A percentile compares a stretch with the other conserved stretches of the same genome.
Evolutionary conservation across 2,797 vertebrate genomes (phyloP).

Genomic region (Capromys pilorides): DNA sequence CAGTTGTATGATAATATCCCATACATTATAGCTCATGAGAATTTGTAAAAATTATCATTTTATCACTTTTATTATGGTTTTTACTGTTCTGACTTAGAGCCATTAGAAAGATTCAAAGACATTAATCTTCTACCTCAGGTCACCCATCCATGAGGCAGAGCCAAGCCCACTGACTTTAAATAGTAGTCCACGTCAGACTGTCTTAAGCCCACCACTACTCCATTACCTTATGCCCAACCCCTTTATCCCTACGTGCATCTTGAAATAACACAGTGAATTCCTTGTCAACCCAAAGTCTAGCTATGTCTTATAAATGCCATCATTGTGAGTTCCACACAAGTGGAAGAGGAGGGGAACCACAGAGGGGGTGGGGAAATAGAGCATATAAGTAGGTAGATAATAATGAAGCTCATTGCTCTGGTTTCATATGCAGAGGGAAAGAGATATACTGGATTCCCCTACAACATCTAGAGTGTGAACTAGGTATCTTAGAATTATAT

Average conservation of each 20-base stretch:
- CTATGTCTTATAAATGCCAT: not conserved
- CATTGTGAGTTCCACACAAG: not conserved
- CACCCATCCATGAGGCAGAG: not conserved
- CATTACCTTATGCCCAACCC: not conserved
- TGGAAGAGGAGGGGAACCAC: not conserved
- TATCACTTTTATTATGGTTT: not conserved
- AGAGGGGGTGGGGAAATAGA: not conserved
- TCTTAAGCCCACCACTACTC: not conserved
- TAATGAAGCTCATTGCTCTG: slow-evolving; percentile 31
- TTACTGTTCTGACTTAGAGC: not conserved
- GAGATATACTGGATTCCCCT: not conserved
- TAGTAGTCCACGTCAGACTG: not conserved
- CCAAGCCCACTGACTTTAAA: not conserved
- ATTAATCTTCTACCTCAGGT: not conserved
- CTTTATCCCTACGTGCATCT: not conserved
- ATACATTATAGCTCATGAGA: slow-evolving; percentile 10
- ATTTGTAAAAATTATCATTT: slow-evolving; percentile 20
- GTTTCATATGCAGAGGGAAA: slow-evolving; percentile 20
- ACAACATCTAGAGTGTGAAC: not conserved
- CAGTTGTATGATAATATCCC: not conserved
- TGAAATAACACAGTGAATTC: not conserved
- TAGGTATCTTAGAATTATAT: not conserved
- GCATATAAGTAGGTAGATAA: not conserved
- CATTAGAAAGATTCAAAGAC: not conserved
- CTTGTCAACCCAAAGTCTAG: not conserved